Evolutionary conservation across 2,888 invertebrate genomes (phyloP).

Genomic region (Schrankia costaestrigalis): DNA sequence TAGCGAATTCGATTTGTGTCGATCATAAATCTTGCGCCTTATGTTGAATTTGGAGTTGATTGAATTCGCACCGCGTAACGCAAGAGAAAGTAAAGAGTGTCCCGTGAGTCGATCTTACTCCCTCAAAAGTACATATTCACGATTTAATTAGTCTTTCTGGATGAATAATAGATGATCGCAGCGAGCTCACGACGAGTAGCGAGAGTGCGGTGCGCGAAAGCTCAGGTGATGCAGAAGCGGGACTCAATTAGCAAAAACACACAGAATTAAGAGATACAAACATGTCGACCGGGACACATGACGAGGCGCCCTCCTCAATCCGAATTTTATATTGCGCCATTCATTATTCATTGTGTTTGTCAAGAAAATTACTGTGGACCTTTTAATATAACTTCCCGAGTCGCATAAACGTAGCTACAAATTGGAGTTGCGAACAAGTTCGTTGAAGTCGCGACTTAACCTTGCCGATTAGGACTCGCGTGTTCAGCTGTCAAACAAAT

Average conservation of each 20-base stretch:
- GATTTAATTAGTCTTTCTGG: conserved; percentile 58
- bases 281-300: conserved; percentile 67
- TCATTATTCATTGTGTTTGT: conserved; percentile 77
- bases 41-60: conserved; percentile 75
- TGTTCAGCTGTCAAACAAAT: conserved; percentile 61
- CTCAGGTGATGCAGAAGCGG: conserved; percentile 61
- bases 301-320: conserved; percentile 69
- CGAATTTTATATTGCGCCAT: conserved; percentile 77
- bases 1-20: conserved; percentile 80
- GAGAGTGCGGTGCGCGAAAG: conserved; percentile 17
- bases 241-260: conserved; percentile 79
- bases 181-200: conserved; percentile 35
- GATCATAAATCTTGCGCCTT: conserved; percentile 81
- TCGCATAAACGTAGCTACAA: conserved; percentile 65
- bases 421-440: conserved; percentile 71
- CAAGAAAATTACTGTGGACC: conserved; percentile 77
- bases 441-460: conserved; percentile 56
- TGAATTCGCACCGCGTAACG: conserved; percentile 63
- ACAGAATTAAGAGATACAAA: conserved; percentile 78
- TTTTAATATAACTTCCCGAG: conserved; percentile 79
- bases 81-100: conserved; percentile 37
- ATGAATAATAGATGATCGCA: conserved; percentile 60
- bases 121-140: conserved; percentile 24
- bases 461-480: conserved; percentile 63
- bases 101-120: conserved; percentile 24